Evolutionary conservation across 2,888 invertebrate genomes (phyloP).

Genomic region (Cheilosia grossa): DNA sequence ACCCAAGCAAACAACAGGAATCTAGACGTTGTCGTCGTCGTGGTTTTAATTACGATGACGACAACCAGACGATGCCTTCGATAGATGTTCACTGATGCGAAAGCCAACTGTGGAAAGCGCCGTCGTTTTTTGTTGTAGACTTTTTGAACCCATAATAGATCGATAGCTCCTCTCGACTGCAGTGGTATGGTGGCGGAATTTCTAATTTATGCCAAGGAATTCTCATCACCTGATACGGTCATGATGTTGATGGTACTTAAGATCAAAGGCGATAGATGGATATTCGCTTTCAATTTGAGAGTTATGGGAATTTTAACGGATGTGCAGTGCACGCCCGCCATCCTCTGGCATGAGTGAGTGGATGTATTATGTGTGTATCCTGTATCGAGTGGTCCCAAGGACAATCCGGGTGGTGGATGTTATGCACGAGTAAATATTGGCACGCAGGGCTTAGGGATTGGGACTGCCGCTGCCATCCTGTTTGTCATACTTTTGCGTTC

Average conservation of each 20-base stretch:
- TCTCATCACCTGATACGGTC: conserved; percentile 44
- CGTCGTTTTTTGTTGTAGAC: background rate
- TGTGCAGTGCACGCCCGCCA: conserved; percentile 17
- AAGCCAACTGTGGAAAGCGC: background rate
- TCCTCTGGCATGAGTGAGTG: conserved; percentile 7
- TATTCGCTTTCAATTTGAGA: conserved; percentile 60
- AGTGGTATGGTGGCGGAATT: conserved; percentile 15
- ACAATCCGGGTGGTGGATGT: conserved; percentile 29
- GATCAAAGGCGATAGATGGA: conserved; percentile 58
- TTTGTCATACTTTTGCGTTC: conserved; percentile 32
- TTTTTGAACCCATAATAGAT: background rate
- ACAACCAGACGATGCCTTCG: background rate
- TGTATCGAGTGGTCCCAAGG: conserved; percentile 1
- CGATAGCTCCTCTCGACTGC: conserved; percentile 4
- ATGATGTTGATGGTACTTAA: conserved; percentile 55
- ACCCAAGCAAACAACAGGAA: conserved; percentile 14
- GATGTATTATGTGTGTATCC: conserved; percentile 10
- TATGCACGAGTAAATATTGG: conserved; percentile 65
- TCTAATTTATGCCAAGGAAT: conserved; percentile 55
- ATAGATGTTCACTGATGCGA: conserved; percentile 10
- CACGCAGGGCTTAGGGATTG: conserved; percentile 44
- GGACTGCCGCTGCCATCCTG: conserved; percentile 36
- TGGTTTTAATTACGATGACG: conserved; percentile 43
- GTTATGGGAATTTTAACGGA: conserved; percentile 64
- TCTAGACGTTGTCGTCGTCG: background rate